Evolutionary conservation across 2,888 invertebrate species (phyloP).

Genomic region (Lagria hirta): DNA sequence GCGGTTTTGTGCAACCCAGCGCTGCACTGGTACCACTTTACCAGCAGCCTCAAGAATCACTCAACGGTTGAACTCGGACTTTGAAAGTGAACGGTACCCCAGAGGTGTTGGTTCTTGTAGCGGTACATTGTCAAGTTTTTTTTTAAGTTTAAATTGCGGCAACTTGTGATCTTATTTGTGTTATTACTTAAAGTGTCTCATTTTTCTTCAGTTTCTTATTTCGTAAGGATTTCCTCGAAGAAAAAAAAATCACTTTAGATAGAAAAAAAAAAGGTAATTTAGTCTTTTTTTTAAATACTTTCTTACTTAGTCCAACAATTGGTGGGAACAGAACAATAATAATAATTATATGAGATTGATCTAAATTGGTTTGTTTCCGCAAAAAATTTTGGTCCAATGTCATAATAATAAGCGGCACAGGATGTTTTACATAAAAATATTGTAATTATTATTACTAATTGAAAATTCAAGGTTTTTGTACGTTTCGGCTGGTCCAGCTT

Average conservation of each 20-base stretch:
- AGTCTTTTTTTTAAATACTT: too few relatives aligned
- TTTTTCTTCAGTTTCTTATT: too few relatives aligned
- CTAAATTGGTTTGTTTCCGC: constrained; percentile 7
- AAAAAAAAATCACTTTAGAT: too few relatives aligned
- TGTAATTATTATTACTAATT: constrained; percentile 1
- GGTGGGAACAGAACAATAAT: too few relatives aligned
- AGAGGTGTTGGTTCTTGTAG: constrained; percentile 40
- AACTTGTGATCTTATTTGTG: too few relatives aligned
- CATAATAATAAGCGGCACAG: constrained; percentile 15
- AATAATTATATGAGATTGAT: too few relatives aligned
- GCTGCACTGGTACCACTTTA: constrained; percentile 5
- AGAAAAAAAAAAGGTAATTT: too few relatives aligned
- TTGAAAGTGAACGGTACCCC: constrained; percentile 40
- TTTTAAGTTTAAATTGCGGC: too few relatives aligned
- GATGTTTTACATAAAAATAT: constrained; percentile 9
- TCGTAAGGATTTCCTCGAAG: too few relatives aligned
- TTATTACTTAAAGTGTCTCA: too few relatives aligned
- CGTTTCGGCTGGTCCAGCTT: constrained; percentile 8
- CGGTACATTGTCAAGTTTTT: constrained; percentile 43
- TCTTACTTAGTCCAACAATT: too few relatives aligned
- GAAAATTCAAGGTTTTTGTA: constrained; percentile 7
- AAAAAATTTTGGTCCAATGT: constrained; percentile 10
- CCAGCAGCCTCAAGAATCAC: constrained; percentile 21
- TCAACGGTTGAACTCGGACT: constrained; percentile 42
- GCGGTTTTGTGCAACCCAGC: constrained; percentile 12